Evolutionary conservation across 2,113 vertebrate species (phyloP).

Genomic region (Saguinus imperator): DNA sequence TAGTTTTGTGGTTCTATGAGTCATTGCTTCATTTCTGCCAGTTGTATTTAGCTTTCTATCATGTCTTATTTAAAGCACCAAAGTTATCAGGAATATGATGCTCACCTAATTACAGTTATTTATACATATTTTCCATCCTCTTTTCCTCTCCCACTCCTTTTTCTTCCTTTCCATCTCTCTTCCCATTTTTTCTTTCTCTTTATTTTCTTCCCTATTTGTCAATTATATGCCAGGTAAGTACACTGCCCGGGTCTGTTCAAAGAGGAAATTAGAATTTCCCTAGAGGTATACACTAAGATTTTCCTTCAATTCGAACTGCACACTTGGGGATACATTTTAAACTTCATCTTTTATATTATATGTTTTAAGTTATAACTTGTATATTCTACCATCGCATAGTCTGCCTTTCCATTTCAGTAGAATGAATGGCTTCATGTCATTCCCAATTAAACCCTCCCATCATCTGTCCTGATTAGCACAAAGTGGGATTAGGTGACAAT

Average conservation of each 20-base stretch:
- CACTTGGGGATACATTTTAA: background rate
- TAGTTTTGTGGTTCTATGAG: background rate
- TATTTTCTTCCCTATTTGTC: background rate
- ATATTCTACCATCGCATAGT: background rate
- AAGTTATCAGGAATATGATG: background rate
- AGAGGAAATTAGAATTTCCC: constrained; percentile 32
- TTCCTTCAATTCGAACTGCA: background rate
- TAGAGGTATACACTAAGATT: background rate
- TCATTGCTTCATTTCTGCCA: background rate
- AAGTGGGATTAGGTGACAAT: constrained; percentile 23
- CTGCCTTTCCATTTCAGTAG: background rate
- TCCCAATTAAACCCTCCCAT: background rate
- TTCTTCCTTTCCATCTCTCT: background rate
- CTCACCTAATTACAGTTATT: constrained; percentile 21
- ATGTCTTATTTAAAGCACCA: background rate
- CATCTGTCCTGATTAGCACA: constrained; percentile 3
- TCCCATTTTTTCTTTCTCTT: background rate
- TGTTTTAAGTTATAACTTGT: background rate
- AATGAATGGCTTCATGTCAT: background rate
- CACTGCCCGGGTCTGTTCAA: background rate
- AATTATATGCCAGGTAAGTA: background rate
- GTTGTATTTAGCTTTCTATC: background rate
- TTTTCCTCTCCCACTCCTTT: background rate
- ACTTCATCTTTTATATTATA: background rate
- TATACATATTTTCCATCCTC: background rate